Evolutionary conservation across 1,140 invertebrate species (phyloP).

Genomic region (Aethina tumida): DNA sequence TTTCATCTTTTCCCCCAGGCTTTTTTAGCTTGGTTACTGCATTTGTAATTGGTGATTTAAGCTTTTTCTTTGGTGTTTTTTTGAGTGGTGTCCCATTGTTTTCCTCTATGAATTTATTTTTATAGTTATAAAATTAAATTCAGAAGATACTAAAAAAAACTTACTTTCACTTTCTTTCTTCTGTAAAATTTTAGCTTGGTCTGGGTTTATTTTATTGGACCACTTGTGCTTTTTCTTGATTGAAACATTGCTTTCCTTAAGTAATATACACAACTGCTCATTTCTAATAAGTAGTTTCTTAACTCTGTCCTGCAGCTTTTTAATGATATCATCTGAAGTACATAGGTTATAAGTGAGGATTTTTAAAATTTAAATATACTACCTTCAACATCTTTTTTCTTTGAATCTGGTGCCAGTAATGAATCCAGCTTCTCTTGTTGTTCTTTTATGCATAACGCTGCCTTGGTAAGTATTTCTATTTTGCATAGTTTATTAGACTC

Average conservation of each 20-base stretch:
- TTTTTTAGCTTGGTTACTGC: not conserved
- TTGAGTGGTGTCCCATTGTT: conserved; percentile 1
- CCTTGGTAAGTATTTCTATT: conserved; percentile 39
- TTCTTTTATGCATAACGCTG: conserved; percentile 37
- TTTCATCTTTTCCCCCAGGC: not conserved
- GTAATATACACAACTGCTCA: conserved; percentile 37
- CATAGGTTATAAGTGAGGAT: conserved; percentile 3
- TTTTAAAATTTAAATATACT: not conserved
- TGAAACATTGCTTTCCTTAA: conserved; percentile 32
- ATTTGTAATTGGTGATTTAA: not conserved
- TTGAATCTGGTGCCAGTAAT: conserved; percentile 17
- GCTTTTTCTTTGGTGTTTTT: conserved; percentile 9
- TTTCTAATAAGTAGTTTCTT: conserved; percentile 36
- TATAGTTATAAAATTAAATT: not conserved
- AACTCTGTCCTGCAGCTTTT: conserved; percentile 35
- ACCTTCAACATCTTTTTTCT: conserved; percentile 16
- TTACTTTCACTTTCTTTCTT: conserved; percentile 28
- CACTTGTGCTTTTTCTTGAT: conserved; percentile 17
- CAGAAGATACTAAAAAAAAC: conserved; percentile 6
- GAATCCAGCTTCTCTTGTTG: conserved; percentile 37
- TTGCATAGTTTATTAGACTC: conserved; percentile 36
- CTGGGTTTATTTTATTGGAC: conserved; percentile 24
- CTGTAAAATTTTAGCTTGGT: conserved; percentile 24
- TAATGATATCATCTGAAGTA: conserved; percentile 28
- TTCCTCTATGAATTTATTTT: not conserved